Conservation (phyloP, 2,797 vertebrate genomes). For the Tarsius wallacei region DNA sequence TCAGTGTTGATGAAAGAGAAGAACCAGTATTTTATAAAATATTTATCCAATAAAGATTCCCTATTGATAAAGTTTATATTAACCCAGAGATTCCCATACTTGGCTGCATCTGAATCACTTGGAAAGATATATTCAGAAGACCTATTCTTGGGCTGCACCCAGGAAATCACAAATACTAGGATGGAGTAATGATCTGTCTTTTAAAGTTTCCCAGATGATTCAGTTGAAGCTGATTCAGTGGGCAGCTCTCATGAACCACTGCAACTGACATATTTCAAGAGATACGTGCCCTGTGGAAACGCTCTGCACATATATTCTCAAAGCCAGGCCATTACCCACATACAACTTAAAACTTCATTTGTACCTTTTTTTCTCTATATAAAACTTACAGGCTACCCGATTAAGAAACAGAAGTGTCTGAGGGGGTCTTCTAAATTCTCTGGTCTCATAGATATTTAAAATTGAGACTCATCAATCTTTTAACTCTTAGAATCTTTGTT, state of each 20-base stretch:
- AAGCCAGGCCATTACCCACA: rapidly evolving
- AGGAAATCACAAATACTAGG: not conserved
- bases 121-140: not conserved
- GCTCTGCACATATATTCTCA: not conserved
- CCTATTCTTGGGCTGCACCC: not conserved
- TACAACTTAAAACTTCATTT: not conserved
- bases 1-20: not conserved
- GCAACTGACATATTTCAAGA: not conserved
- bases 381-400: not conserved
- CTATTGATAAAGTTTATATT: not conserved
- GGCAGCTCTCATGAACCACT: not conserved
- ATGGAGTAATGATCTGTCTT: not conserved
- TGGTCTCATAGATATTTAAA: not conserved
- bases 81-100: not conserved
- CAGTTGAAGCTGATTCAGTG: not conserved
- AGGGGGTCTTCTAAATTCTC: not conserved
- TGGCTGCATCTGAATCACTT: not conserved
- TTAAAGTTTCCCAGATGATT: not conserved
- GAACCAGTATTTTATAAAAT: not conserved
- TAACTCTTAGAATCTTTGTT: not conserved
- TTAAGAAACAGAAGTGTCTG: not conserved
- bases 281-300: not conserved
- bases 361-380: not conserved
- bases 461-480: not conserved
- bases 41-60: not conserved